Conservation (phyloP, 2,113 vertebrate genomes). For the Ondatra zibethicus region DNA sequence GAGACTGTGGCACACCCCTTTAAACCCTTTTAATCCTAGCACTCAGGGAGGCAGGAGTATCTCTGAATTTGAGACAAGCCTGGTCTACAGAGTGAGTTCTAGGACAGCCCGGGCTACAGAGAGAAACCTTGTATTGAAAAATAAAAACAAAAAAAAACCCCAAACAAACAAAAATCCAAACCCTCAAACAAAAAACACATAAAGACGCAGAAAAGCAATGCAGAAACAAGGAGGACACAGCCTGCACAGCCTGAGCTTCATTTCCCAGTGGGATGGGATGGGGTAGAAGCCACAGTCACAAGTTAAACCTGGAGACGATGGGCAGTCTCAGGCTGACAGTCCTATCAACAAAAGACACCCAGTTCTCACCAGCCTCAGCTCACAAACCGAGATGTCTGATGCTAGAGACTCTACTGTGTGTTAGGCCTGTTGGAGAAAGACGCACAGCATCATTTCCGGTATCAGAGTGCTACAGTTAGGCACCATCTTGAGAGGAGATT, state of each 20-base stretch:
- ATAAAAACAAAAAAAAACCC: not conserved
- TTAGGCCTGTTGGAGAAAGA: not conserved
- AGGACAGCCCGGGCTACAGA: not conserved
- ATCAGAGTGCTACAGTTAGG: not conserved
- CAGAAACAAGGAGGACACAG: not conserved
- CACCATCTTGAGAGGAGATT: not conserved
- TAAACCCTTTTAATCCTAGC: too few relatives aligned
- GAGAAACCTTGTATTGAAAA: not conserved
- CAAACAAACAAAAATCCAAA: not conserved
- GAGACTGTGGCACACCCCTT: too few relatives aligned
- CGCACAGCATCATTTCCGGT: not conserved
- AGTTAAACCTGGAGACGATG: not conserved
- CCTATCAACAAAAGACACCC: not conserved
- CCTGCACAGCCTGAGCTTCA: not conserved
- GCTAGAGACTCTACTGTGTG: not conserved
- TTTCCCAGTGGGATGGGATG: not conserved
- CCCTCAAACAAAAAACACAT: too few relatives aligned
- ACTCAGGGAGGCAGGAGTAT: not conserved
- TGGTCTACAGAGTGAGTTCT: not conserved
- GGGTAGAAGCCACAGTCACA: not conserved
- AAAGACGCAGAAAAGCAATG: not conserved
- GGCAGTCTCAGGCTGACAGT: not conserved
- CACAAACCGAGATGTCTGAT: not conserved
- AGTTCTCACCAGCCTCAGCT: not conserved
- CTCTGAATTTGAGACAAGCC: not conserved